phyloP scores from a whole-genome alignment of 2,113 vertebrate genomes.

The Plestiodon gilberti region DNA sequence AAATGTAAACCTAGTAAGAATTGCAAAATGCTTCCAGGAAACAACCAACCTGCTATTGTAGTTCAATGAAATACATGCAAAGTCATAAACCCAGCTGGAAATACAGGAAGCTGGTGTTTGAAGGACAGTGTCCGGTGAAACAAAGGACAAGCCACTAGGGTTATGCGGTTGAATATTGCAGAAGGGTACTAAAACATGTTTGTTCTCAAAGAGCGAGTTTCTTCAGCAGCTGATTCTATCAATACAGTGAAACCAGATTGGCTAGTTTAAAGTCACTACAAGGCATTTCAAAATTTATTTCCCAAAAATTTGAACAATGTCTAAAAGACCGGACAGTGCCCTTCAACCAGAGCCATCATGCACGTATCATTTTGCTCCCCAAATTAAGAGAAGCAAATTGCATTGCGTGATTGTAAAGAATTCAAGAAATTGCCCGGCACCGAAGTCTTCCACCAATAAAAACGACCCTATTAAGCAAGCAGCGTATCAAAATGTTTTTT shows the following conservation, averaged over 20 bases:
- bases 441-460: constrained; percentile 17
- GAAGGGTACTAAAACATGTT: background rate
- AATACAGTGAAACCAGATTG: background rate
- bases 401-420: constrained; percentile 36
- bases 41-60: constrained; percentile 23
- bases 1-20: constrained; percentile 40
- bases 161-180: background rate
- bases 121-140: constrained; percentile 61
- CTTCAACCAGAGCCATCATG: constrained; percentile 59
- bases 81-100: constrained; percentile 67
- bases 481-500: background rate
- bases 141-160: background rate
- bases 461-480: background rate
- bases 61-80: constrained; percentile 63
- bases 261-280: background rate
- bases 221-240: background rate
- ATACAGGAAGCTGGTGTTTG: constrained; percentile 61
- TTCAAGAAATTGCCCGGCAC: constrained; percentile 25
- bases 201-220: constrained; percentile 4
- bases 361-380: constrained; percentile 43
- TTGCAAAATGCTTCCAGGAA: constrained; percentile 61
- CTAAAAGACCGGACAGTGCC: constrained; percentile 57
- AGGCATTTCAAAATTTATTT: background rate
- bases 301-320: background rate
- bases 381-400: constrained; percentile 54